Evolutionary conservation across 2,113 vertebrate genomes (phyloP), one percentile per base, ranked within the genome.

Genomic region (Gavialis gangeticus): DNA sequence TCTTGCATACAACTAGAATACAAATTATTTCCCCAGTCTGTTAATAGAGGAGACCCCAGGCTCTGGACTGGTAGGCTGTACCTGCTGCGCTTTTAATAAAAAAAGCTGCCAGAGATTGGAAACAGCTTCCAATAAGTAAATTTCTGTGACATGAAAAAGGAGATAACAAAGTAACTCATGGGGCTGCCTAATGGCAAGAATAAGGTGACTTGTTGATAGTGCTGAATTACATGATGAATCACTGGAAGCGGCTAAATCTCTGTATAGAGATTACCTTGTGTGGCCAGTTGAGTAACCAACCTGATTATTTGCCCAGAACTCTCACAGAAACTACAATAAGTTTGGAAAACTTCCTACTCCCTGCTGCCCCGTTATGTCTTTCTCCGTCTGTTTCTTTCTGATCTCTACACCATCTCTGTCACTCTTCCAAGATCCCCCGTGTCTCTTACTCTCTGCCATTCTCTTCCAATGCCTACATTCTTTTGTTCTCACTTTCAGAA

Each of bases 191-290:
- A 27, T 8, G 28, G 79, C 3, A 28, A n/a, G 1, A 86, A 28
- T 24, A 21, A 79, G 17, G 3, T 71, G 17, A 58, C 6, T 25
- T 9, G 1, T 58, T 69, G 58, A 4, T 25, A 58, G 37, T 58
- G 46, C 2, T 60, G 54, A 64, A 75, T 73, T 37, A 55, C 10
- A 24, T 1, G n/a, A 15, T 24, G 75, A 46, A 1, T 27, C 27
- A 1, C 75, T 80, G 54, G 77, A 75, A 10, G 30, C 71, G 27
- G 10, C 27, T 73, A 12, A 84, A 2, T n/a, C 10, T 88, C 16
- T 85, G 5, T 66, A 17, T 14, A 4, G 7, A 22, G 5, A 25
- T 17, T 21, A 30, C 0, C 0, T 10, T 62, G 3, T 46, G 46
- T 15, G 2, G 79, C 58, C 15, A 34, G 77, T 25, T 69, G 25